These are phyloP conservation scores for Muraenolepis orangiensis DNA, from an alignment of 2,797 vertebrate genomes.

Conservation along the genomic window DNA sequence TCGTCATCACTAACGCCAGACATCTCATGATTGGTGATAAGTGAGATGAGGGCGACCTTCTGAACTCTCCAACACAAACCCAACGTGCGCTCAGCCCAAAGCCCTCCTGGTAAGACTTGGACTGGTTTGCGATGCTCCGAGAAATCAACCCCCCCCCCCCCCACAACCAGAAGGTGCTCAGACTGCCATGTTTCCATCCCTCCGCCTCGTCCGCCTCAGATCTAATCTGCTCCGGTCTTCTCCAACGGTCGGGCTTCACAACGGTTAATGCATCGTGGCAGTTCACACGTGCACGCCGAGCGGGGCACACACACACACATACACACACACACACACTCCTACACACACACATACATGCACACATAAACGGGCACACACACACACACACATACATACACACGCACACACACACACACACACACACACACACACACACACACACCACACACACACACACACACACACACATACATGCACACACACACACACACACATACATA, in stretches of 20 bases:
- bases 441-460: background rate
- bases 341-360: conserved; percentile 11
- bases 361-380: background rate
- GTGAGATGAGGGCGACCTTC: conserved; percentile 50
- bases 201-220: conserved; percentile 57
- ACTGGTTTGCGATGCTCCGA: conserved; percentile 58
- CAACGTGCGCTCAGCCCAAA: conserved; percentile 64
- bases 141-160: conserved; percentile 60
- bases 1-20: conserved; percentile 45
- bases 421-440: too few relatives aligned
- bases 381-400: conserved; percentile 13
- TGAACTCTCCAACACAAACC: conserved; percentile 63
- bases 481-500: conserved; percentile 26
- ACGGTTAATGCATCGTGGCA: conserved; percentile 49
- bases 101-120: conserved; percentile 51
- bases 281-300: conserved; percentile 23
- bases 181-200: conserved; percentile 68
- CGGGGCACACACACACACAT: background rate
- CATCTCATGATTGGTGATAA: conserved; percentile 58
- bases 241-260: conserved; percentile 40
- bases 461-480: background rate
- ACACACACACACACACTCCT: conserved; percentile 4
- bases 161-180: conserved; percentile 51
- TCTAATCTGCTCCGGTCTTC: conserved; percentile 55
- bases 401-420: background rate